Base-by-base conservation (phyloP, 1,140 invertebrate species). In the Zeugodacus cucurbitae region DNA sequence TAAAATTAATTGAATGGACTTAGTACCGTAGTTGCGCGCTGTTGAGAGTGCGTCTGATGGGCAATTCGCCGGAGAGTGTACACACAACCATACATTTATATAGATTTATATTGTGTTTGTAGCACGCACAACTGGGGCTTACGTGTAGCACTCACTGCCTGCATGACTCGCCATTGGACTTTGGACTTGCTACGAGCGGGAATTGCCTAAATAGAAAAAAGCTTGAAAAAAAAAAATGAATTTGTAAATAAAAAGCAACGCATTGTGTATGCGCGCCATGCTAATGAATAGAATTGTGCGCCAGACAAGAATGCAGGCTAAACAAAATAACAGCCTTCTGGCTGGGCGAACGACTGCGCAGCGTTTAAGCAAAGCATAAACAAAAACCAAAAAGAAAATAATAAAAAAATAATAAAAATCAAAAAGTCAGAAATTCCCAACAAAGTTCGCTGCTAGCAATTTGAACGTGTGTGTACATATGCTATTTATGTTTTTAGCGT, bases 151-250 rank as follows among this genome's bases (percentile, higher is more conserved):
- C 67, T 37, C 34, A 34, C 41, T 34, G 67, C 41, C 34, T 74
- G 67, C 67, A 74, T 74, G 67, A 74, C 67, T 74, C 34, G 67
- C 67, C 67, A 14, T 37, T 74, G 67, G 67, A 74, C 67, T 74
- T 74, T 74, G 67, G 34, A 74, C 32, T 37, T 26, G 14, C 67
- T 14, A 37, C 32, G 67, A 37, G 32, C 34, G 67, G 67, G 67
- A 74, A 74, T 74, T 74, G 67, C 67, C 67, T 74, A 74, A 37
- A 74, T n/a, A 74, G 20, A 74, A 74, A 74, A 74, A 54, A 54
- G 48, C 48, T 54, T 54, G 4, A 32, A 74, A 70, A 41, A 20
- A 32, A 74, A 70, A 41, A 34, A 74, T 37, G 41, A 74, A 67
- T 67, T 14, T 67, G 29, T 74, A 37, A 32, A 67, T 41, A 37